phyloP scores from a whole-genome alignment of 2,797 vertebrate genomes.

The Alosa sapidissima region DNA sequence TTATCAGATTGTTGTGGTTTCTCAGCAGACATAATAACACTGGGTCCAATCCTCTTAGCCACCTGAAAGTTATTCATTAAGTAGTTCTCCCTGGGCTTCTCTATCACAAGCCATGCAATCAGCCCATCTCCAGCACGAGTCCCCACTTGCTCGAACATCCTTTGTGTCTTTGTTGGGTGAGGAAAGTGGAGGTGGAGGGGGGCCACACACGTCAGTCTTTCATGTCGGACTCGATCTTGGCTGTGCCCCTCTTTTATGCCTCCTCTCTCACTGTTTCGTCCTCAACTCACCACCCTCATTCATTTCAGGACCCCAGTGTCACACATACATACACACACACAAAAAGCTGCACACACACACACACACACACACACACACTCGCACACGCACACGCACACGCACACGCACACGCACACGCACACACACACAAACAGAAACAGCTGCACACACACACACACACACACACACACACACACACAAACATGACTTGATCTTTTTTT shows the following conservation, averaged over 20 bases:
- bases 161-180: constrained; percentile 4
- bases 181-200: neutral
- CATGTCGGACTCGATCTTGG: neutral
- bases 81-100: neutral
- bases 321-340: neutral
- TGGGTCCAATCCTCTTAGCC: neutral
- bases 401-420: neutral
- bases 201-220: neutral
- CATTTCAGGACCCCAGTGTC: too few relatives aligned
- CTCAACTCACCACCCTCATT: too few relatives aligned
- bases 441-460: neutral
- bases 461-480: neutral
- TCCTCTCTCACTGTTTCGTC: too few relatives aligned
- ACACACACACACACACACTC: neutral
- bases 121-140: neutral
- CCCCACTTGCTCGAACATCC: constrained; percentile 6
- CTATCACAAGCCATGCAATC: neutral
- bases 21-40: neutral
- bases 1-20: neutral
- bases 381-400: neutral
- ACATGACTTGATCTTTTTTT: too few relatives aligned
- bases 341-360: neutral
- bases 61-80: constrained; percentile 13
- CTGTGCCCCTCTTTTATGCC: too few relatives aligned
- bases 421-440: neutral